Percentiles rank a stretch among this genome's conserved stretches.
phyloP scores from a whole-genome alignment of 92 coral and sea anemone species.

The Phymanthus crucifer region DNA sequence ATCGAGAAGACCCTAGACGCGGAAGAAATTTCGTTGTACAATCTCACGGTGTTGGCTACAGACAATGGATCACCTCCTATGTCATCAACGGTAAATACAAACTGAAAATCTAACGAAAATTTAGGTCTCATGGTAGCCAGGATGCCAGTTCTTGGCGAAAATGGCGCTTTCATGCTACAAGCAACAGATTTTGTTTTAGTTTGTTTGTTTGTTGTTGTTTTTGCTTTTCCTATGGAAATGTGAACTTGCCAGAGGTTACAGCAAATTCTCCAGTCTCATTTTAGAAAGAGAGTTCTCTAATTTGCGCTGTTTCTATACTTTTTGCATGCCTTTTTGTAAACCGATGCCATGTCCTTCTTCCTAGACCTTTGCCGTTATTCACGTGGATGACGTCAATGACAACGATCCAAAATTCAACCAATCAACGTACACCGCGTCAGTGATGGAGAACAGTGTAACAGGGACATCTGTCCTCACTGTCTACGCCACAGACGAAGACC shows the following conservation, averaged over 20 bases:
- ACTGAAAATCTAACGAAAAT: too few relatives aligned
- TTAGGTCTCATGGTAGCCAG: too few relatives aligned
- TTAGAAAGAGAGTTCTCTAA: slow-evolving; percentile 23
- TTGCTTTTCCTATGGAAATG: too few relatives aligned
- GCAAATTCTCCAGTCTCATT: too few relatives aligned
- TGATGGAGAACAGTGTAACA: slow-evolving; percentile 57
- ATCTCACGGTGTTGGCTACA: slow-evolving; percentile 62
- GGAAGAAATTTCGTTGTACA: slow-evolving; percentile 47
- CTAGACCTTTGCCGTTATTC: slow-evolving; percentile 50
- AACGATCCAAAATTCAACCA: slow-evolving; percentile 82
- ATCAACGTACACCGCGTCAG: slow-evolving; percentile 55
- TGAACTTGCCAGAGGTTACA: too few relatives aligned
- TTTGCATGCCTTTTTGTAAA: not conserved
- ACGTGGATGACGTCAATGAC: slow-evolving; percentile 81
- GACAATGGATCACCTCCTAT: slow-evolving; percentile 59
- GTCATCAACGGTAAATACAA: slow-evolving; percentile 26
- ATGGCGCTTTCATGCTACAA: too few relatives aligned
- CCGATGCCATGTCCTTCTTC: not conserved
- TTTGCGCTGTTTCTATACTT: too few relatives aligned
- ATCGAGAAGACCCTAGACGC: slow-evolving; percentile 67
- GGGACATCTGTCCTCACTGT: slow-evolving; percentile 64
- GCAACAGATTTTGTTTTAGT: too few relatives aligned
- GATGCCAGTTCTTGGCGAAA: too few relatives aligned
- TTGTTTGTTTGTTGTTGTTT: too few relatives aligned
- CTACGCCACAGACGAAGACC: slow-evolving; percentile 73